Evolutionary conservation across 2,888 invertebrate genomes (phyloP), one percentile per base, ranked within the genome.

Genomic region (Drosophila limbata): DNA sequence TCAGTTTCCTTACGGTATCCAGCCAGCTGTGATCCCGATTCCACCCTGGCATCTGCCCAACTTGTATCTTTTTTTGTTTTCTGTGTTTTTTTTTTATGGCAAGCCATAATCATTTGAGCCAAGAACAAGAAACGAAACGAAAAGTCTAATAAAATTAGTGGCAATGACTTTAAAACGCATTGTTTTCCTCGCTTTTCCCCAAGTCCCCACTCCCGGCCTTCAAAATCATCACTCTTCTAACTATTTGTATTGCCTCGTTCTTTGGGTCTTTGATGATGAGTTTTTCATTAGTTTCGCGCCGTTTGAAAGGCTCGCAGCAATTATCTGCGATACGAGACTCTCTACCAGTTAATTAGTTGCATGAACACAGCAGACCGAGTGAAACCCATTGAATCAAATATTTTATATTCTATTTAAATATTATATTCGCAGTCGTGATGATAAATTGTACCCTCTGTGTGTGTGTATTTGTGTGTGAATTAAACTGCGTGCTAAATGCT

Each of bases 41-140:
- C 13, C 53, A 62, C 71, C 50, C 51, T 19, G 21, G 15, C 63
- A 59, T 25, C 53, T 57, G 37, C 33, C 70, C 71, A 52, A 45
- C 33, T 63, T 66, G 55, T 51, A 39, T 62, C 37, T 47, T 13
- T 55, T n/a, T 45, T 40, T 33, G 15, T 17, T 53, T 33, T 31
- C 31, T 56, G 25, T 61, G 13, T 40, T 9, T 35, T 39, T 44
- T 35, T 74, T 70, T 82, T 86, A 82, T 74, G 51, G 74, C 67
- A 66, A 53, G 73, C 86, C 84, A 88, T 86, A 86, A 85, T 88
- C 88, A 84, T 85, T 88, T 86, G 73, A 59, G 73, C 64, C 70
- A 64, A 47, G 62, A 51, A 48, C 44, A 67, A 59, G 17, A 28
- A 44, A 59, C 59, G 47, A 63, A 72, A 65, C 56, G 68, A 64